These are phyloP conservation scores for Ormyrus labotus DNA, from an alignment of 2,888 invertebrate genomes.

Conservation along the genomic window DNA sequence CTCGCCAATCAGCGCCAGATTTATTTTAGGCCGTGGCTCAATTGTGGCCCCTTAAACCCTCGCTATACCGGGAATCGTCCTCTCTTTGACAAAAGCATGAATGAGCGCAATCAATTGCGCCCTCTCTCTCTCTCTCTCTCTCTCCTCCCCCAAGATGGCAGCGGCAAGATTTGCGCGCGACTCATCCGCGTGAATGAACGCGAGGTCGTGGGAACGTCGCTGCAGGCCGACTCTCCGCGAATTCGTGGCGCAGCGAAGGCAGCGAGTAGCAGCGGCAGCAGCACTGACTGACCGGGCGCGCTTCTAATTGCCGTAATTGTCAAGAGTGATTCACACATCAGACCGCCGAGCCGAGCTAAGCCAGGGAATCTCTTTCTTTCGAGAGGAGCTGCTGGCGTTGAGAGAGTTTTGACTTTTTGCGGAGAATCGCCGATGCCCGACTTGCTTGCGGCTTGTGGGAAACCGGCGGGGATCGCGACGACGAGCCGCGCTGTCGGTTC, in stretches of 20 bases:
- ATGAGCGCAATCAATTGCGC: slow-evolving; percentile 41
- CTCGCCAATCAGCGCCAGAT: slow-evolving; percentile 23
- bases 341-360: slow-evolving; percentile 25
- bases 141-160: slow-evolving; percentile 5
- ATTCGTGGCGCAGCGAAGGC: slow-evolving; percentile 66
- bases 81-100: slow-evolving; percentile 31
- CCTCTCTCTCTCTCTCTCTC: no score
- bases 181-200: slow-evolving; percentile 68
- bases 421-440: no score
- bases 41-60: slow-evolving; percentile 11
- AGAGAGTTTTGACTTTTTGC: slow-evolving; percentile 36
- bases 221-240: slow-evolving; percentile 20
- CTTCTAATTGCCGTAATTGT: slow-evolving; percentile 75
- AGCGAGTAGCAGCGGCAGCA: slow-evolving; percentile 49
- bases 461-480: background rate
- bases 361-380: background rate
- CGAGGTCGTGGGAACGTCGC: slow-evolving; percentile 74
- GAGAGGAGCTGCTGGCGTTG: background rate
- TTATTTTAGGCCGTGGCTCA: slow-evolving; percentile 54
- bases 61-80: background rate
- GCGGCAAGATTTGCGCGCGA: slow-evolving; percentile 71
- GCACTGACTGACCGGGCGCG: background rate
- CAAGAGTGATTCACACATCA: slow-evolving; percentile 76
- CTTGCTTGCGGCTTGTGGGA: no score
- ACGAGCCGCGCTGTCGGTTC: background rate